Base-by-base conservation (phyloP, 2,888 invertebrate genomes). In the Anthophora plumipes region DNA sequence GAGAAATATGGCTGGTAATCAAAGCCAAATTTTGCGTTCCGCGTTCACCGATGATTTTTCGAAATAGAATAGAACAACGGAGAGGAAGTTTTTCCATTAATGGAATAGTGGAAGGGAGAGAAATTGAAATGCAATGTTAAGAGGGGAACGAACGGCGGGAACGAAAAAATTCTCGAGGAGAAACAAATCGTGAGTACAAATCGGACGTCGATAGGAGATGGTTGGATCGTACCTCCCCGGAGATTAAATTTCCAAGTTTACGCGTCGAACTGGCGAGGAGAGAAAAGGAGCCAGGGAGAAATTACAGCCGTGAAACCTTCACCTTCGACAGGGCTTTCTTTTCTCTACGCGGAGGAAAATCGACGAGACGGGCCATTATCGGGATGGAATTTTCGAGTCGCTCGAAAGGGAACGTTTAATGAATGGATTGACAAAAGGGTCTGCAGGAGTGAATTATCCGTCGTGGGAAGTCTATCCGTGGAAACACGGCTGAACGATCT, bases 181-280 rank as follows among this genome's bases (percentile, higher is more conserved):
- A 60, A 74, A 52, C 37, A 31, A 31, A 31, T 52, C 31, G 46
- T 20, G 31, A 74, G 43, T 50, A 61, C 43, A 43, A 64, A 43
- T 25, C 59, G 71, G 31, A 39, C 22, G 39, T 74, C 60, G 50
- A 61, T 31, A 31, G 31, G 31, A 1, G 57, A 14, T 7, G 17
- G 57, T 31, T 77, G 59, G 66, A 25, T 57, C 59, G 57, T 43
- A 37, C 3, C 48, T 64, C 52, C 25, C 48, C 66, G 46, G 54
- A 74, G 77, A 77, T 77, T 77, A 74, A 77, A 77, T 77, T 77
- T 77, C 74, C 66, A 77, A 77, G 77, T 74, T 77, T 61, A 77
- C 77, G 50, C 48, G 25, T 9, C 71, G 48, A 37, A 70, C 46
- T 3, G 37, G 31, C 31, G 31, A 31, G 31, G 31, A 31, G 31